Base-by-base conservation (phyloP, 2,888 invertebrate genomes). In the Nephrotoma flavescens region DNA sequence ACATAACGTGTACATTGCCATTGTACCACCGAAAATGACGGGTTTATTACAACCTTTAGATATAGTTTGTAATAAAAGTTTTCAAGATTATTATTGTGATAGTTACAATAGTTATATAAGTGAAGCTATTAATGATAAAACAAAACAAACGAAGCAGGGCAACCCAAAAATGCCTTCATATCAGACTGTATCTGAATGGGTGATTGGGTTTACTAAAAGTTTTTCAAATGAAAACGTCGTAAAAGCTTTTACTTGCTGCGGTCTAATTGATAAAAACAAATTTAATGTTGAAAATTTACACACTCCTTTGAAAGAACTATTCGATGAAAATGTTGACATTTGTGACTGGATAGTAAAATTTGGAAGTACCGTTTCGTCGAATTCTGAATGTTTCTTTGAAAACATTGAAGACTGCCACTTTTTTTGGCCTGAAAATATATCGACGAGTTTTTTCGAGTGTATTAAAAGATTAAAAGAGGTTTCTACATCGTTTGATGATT, bases 371-470 rank as follows among this genome's bases (percentile, higher is more conserved):
- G 31, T 83, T 83, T 0, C 0, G 1, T 3, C 2, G 2, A 4
- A 83, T 83, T 3, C 12, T 71, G 71, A 71, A 12, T 71, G 71
- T 19, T 71, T 12, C 2, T 71, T 71, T 15, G 71, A 71, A 7
- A 71, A 15, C 15, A 15, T 31, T 1, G 41, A 15, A 5, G 86
- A 57, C 31, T 7, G 41, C 41, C 15, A 86, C 12, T 57, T 31
- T 52, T 41, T 86, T 57, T 86, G 52, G 86, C 41, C 57, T 41
- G 41, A 52, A 57, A 31, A 52, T 7, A 57, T 52, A 41, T 41
- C n/a, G 57, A 86, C 52, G 12, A 86, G 57, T 57, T 86, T 86
- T 86, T 86, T 86, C 41, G 45, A 45, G 52, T 86, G 86, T 41
- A 41, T 86, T 11, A 85, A 85, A 85, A 42, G 9, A 7, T 41